Evolutionary conservation across 2,113 vertebrate species (phyloP), one percentile per base, ranked within the genome.

Genomic region (Neopipo cinnamomea): DNA sequence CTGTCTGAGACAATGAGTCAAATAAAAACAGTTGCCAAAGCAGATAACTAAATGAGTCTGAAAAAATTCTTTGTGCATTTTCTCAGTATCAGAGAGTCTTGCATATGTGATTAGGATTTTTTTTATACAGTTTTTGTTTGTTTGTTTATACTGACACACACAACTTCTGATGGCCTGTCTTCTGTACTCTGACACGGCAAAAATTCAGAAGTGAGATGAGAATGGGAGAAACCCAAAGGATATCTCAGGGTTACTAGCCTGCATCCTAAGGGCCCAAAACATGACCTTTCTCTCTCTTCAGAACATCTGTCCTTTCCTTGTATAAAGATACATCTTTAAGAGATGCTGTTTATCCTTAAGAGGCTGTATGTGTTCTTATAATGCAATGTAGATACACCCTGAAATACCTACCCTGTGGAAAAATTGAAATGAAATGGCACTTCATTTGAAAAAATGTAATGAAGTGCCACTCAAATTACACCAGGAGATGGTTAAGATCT

Each of bases 21-120:
- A 96, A 96, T 88, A 81, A 96, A 97, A 91, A 33, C 42, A 70
- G 39, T 80, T 87, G 80, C 88, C 84, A 91, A 93, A 79, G 76
- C 82, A 93, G 73, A 21, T 88, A 66, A 86, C 68, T 95, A 79
- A 91, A 91, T 74, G 44, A 87, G 41, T 77, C 86, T 91, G 73
- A 89, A 85, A 91, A 93, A 50, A 42, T 33, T 37, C 11, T 84
- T 55, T 33, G 58, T 85, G 62, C 44, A 77, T 93, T 95, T 91
- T 95, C 72, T 88, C 39, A 85, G 12, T 35, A 59, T 70, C 66
- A 89, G 59, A 42, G 28, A 82, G 25, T 53, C 76, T 92, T 85
- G 44, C 11, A 27, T 73, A 77, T 63, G 13, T 82, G 42, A 71
- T 13, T 83, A 30, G 30, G 27, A 31, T 16, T 25, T 88, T 86